Evolutionary conservation across 1,140 invertebrate species (phyloP).

Genomic region (Drosophila azteca): DNA sequence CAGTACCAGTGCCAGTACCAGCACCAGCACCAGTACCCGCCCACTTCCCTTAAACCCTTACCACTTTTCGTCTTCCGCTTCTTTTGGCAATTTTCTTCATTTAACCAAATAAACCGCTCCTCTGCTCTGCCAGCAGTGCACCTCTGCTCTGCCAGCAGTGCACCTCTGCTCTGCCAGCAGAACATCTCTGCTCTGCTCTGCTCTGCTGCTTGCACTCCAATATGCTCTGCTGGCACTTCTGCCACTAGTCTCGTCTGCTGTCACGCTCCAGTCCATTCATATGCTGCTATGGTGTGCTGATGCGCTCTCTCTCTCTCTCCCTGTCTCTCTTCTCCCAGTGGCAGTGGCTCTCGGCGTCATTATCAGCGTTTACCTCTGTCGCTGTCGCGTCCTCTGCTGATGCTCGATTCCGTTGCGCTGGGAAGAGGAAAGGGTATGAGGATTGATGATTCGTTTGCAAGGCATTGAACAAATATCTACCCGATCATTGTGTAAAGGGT

Average conservation of each 20-base stretch:
- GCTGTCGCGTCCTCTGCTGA: background rate
- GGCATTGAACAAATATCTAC: too few relatives aligned
- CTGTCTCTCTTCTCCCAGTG: constrained; percentile 3
- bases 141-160: background rate
- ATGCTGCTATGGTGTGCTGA: too few relatives aligned
- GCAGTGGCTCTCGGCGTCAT: constrained; percentile 46
- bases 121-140: constrained; percentile 8
- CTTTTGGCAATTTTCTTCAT: constrained; percentile 79
- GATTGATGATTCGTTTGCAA: too few relatives aligned
- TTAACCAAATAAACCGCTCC: constrained; percentile 74
- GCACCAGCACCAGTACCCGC: constrained; percentile 10
- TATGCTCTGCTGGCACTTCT: constrained; percentile 5
- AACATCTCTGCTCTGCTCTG: too few relatives aligned
- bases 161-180: too few relatives aligned
- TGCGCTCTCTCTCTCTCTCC: too few relatives aligned
- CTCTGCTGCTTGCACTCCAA: constrained; percentile 4
- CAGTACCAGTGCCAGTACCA: background rate
- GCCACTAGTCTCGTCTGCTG: constrained; percentile 2
- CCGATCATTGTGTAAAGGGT: too few relatives aligned
- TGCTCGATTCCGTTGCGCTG: constrained; percentile 10
- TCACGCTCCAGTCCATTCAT: too few relatives aligned
- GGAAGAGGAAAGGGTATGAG: too few relatives aligned
- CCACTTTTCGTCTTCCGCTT: constrained; percentile 15
- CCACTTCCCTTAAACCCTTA: background rate
- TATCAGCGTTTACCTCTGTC: constrained; percentile 57